Conservation (phyloP, 2,888 invertebrate species). For the Phalera bucephala region DNA sequence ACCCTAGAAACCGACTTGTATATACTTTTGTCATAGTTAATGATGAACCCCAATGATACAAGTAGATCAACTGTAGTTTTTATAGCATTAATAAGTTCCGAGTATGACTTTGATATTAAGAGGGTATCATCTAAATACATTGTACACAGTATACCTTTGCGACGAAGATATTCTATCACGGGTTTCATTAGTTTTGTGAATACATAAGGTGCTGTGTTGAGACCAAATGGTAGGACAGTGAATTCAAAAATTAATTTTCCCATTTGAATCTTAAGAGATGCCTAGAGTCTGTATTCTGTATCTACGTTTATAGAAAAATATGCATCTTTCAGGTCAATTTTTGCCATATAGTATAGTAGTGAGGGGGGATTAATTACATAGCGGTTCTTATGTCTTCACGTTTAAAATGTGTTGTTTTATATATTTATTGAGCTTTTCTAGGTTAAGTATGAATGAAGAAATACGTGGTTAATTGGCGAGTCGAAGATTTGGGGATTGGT, state of each 20-base stretch:
- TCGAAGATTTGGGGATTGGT: no score
- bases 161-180: slow-evolving; percentile 9
- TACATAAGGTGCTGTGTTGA: slow-evolving; percentile 12
- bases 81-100: not conserved
- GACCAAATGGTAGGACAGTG: slow-evolving; percentile 9
- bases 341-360: not conserved
- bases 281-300: no score
- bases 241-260: slow-evolving; percentile 10
- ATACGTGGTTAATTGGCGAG: no score
- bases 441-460: no score
- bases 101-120: slow-evolving; percentile 4
- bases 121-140: slow-evolving; percentile 18
- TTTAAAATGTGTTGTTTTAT: not conserved
- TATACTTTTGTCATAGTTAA: no score
- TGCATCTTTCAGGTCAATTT: not conserved
- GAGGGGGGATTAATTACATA: not conserved
- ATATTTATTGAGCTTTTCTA: no score
- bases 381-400: slow-evolving; percentile 1
- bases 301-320: not conserved
- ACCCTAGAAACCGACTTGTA: slow-evolving; percentile 15
- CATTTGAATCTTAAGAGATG: no score
- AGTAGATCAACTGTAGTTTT: not conserved
- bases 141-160: slow-evolving; percentile 9
- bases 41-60: slow-evolving; percentile 13
- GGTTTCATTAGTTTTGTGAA: slow-evolving; percentile 20